Conservation (phyloP, 2,113 vertebrate species). For the Calypte anna region DNA sequence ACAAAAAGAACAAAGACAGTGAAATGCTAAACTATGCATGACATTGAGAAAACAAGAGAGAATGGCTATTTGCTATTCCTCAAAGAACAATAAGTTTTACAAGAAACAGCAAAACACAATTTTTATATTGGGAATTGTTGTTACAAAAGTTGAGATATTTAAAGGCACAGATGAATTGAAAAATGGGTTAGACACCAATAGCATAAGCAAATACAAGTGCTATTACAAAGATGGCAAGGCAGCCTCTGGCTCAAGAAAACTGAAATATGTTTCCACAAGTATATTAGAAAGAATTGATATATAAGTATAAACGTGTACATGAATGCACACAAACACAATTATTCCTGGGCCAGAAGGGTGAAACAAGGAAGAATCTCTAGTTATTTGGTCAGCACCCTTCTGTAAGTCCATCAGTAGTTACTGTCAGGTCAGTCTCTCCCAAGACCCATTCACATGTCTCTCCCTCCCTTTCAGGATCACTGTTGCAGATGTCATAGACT, state of each 20-base stretch:
- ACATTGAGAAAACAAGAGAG: background rate
- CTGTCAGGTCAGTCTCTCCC: background rate
- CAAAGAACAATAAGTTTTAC: background rate
- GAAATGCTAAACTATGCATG: background rate
- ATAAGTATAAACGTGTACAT: background rate
- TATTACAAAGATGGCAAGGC: background rate
- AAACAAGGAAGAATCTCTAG: background rate
- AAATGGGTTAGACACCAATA: background rate
- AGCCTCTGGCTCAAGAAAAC: background rate
- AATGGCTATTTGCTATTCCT: background rate
- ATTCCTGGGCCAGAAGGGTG: background rate
- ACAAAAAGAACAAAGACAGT: background rate
- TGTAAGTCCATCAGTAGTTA: background rate
- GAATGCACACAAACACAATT: background rate
- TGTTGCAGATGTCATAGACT: background rate
- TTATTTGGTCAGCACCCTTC: background rate
- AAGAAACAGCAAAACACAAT: background rate
- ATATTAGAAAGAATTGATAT: background rate
- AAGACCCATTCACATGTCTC: background rate
- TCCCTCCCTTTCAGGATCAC: background rate
- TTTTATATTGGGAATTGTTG: background rate
- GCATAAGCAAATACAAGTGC: background rate
- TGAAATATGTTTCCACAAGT: background rate
- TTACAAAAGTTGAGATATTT: background rate
- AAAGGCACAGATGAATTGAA: background rate